Evolutionary conservation across 37 sponge, comb jelly and placozoan species (phyloP).

Genomic region (Theonella swinhoei): DNA sequence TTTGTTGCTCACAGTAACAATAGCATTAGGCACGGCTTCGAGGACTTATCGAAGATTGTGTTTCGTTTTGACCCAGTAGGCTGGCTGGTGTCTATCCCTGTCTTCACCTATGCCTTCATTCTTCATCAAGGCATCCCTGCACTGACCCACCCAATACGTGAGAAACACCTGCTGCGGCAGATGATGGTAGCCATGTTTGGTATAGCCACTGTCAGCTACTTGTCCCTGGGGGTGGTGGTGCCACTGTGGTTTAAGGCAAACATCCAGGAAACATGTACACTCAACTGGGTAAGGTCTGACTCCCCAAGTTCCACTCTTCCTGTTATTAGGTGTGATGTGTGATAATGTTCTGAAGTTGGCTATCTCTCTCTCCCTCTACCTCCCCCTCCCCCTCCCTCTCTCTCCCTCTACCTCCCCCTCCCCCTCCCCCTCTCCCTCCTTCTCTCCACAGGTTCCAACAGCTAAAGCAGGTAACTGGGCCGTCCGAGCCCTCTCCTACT

Average conservation of each 20-base stretch:
- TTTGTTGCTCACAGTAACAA: neutral
- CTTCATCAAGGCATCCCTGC: conserved; percentile 85
- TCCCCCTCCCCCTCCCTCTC: no score
- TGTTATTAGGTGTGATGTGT: no score
- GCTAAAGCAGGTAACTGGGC: neutral
- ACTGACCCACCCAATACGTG: conserved; percentile 68
- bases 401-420: no score
- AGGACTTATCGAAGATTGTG: conserved; percentile 17
- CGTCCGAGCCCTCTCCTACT: conserved; percentile 75
- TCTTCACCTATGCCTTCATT: conserved; percentile 80
- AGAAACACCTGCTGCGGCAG: conserved; percentile 58
- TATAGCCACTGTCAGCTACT: conserved; percentile 54
- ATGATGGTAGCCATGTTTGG: conserved; percentile 58
- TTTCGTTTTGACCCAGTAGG: conserved; percentile 52
- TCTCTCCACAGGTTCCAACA: conserved; percentile 50
- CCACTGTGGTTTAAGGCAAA: conserved; percentile 68
- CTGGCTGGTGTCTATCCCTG: conserved; percentile 77
- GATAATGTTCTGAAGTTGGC: no score
- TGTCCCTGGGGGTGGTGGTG: conserved; percentile 70
- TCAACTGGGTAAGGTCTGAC: conserved; percentile 75
- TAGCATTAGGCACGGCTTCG: neutral
- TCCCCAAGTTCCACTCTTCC: no score
- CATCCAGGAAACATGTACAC: conserved; percentile 76
- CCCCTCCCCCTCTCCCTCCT: no score
- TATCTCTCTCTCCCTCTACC: no score